Percentiles rank a stretch among this genome's conserved stretches.
These are phyloP conservation scores for Ecliptopera silaceata DNA, from an alignment of 2,888 invertebrate species.

Conservation along the genomic window DNA sequence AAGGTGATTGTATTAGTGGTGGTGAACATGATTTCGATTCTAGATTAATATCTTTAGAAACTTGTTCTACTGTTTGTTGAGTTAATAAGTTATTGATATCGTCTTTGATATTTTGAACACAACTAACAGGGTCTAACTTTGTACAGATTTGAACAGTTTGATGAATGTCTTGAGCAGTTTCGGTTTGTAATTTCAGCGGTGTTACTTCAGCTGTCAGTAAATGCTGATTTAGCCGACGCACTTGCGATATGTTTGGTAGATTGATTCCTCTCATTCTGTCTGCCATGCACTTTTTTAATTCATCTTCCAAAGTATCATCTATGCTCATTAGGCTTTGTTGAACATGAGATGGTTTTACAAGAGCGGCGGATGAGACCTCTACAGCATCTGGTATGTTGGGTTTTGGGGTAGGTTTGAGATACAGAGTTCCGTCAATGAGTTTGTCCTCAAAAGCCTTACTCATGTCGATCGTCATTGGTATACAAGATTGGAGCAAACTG, in stretches of 20 bases:
- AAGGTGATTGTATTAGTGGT: neutral
- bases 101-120: constrained; percentile 15
- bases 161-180: neutral
- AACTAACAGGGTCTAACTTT: neutral
- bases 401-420: constrained; percentile 31
- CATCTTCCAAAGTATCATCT: constrained; percentile 26
- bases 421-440: constrained; percentile 58
- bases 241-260: constrained; percentile 60
- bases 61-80: constrained; percentile 3
- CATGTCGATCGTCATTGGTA: constrained; percentile 68
- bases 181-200: constrained; percentile 49
- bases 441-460: constrained; percentile 66
- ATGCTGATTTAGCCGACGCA: constrained; percentile 62
- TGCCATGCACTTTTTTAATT: constrained; percentile 30
- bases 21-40: neutral
- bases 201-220: constrained; percentile 65
- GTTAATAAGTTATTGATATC: constrained; percentile 14
- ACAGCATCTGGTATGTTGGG: constrained; percentile 11
- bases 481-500: constrained; percentile 57
- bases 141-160: neutral
- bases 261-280: constrained; percentile 61
- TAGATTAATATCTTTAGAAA: neutral
- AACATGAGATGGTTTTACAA: constrained; percentile 55
- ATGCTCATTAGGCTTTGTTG: constrained; percentile 56
- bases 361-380: constrained; percentile 25